Conservation (phyloP, 2,113 vertebrate species). For the Aptenodytes forsteri region DNA sequence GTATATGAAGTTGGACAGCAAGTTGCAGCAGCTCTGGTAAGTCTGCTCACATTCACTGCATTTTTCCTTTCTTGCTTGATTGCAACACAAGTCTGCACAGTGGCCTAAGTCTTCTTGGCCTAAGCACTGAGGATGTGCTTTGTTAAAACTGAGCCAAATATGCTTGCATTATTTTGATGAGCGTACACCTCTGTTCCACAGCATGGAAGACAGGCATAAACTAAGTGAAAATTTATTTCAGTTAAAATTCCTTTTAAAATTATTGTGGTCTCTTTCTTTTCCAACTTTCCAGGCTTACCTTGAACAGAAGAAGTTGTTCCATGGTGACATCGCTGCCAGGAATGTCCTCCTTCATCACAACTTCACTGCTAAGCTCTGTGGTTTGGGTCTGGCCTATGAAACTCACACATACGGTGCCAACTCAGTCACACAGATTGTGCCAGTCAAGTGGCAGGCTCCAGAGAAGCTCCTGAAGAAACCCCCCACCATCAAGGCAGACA, state of each 20-base stretch:
- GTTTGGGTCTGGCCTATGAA: slow-evolving; percentile 83
- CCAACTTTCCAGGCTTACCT: slow-evolving; percentile 82
- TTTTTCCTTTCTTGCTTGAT: background rate
- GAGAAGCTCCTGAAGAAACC: slow-evolving; percentile 81
- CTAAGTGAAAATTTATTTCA: background rate
- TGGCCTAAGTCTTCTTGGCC: background rate
- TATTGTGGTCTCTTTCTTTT: background rate
- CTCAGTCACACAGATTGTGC: slow-evolving; percentile 49
- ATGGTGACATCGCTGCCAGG: slow-evolving; percentile 87
- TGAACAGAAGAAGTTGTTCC: slow-evolving; percentile 84
- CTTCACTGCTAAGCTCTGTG: slow-evolving; percentile 87
- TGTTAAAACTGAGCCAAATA: background rate
- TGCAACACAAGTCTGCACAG: background rate
- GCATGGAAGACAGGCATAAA: background rate
- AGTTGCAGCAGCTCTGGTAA: slow-evolving; percentile 77
- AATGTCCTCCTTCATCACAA: slow-evolving; percentile 84
- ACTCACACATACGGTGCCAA: slow-evolving; percentile 40
- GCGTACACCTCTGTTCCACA: background rate
- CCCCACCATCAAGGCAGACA: slow-evolving; percentile 79
- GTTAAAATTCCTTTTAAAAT: background rate
- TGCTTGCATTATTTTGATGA: background rate
- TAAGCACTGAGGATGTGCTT: background rate
- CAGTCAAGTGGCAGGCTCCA: slow-evolving; percentile 92
- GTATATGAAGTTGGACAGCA: slow-evolving; percentile 76
- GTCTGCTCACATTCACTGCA: background rate